Evolutionary conservation across 2,113 vertebrate genomes (phyloP), one percentile per base, ranked within the genome.

Genomic region (Trachemys scripta): DNA sequence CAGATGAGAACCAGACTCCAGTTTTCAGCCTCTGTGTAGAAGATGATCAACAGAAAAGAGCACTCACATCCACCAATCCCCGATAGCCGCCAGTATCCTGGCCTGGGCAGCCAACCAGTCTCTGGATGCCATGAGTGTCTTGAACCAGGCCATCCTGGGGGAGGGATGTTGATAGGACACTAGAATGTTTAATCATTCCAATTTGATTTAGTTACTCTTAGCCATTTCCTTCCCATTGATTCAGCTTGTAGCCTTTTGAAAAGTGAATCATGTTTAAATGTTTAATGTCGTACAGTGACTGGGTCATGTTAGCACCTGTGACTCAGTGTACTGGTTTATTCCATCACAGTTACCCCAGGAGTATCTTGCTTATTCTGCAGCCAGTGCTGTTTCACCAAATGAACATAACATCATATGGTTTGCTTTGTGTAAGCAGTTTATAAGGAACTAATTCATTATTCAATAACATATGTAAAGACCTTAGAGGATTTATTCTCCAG

Each of bases 11-110:
- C 13, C 89, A 91, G 47, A 50, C 57, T 59, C 80, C 53, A 6
- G 6, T 57, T 49, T 97, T 97, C 69, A 86, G 11, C 24, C 91
- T 96, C 31, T 7, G 1, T 75, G 89, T 76, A 62, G 84, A 85
- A 57, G 53, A 78, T 0, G 95, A 76, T 2, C 3, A 76, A 47
- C 38, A 45, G 42, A 76, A 76, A 76, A 76, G 10, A 47, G 42
- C 24, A 27, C 75, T 76, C 42, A 16, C 38, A 45, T 25, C 75
- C 14, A 22, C 42, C 38, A 47, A 14, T 38, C 38, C 38, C 24
- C 22, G 65, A 72, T 38, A 38, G 35, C n/a, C 14, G 4, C 62
- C 16, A 65, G 7, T 17, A 35, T 19, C 35, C 65, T 69, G 35
- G 35, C 17, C 17, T 13, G 42, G 22, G 42, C 19, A 47, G 42